Conservation (phyloP, 2,797 vertebrate species). For the Tachyglossus aculeatus region DNA sequence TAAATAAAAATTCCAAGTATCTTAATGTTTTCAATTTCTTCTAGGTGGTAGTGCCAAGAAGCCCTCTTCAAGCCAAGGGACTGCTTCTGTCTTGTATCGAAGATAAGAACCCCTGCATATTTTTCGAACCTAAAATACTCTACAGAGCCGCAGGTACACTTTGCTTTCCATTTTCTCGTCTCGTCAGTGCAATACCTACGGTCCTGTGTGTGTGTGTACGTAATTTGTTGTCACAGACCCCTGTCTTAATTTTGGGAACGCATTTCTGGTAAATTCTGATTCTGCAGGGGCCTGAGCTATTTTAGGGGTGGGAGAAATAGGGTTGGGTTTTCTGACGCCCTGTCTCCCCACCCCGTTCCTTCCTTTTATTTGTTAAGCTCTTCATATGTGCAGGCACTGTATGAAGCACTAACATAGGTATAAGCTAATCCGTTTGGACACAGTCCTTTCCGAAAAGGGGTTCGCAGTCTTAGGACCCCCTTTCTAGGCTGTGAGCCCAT, state of each 20-base stretch:
- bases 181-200: not conserved
- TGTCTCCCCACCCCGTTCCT: too few relatives aligned
- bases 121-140: constrained; percentile 99
- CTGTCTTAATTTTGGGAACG: not conserved
- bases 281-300: too few relatives aligned
- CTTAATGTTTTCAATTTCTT: not conserved
- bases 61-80: constrained; percentile 95
- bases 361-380: too few relatives aligned
- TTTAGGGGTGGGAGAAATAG: too few relatives aligned
- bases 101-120: constrained; percentile 96
- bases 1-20: too few relatives aligned
- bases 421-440: too few relatives aligned
- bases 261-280: not conserved
- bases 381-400: too few relatives aligned
- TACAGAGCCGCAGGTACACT: constrained; percentile 94
- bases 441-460: too few relatives aligned
- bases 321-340: too few relatives aligned
- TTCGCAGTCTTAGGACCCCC: too few relatives aligned
- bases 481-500: too few relatives aligned
- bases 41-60: constrained; percentile 93
- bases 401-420: too few relatives aligned
- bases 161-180: constrained; percentile 45
- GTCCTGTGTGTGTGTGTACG: accelerated
- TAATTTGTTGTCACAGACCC: not conserved
- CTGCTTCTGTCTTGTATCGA: constrained; percentile 93